Evolutionary conservation across 2,113 vertebrate genomes (phyloP), one percentile per base, ranked within the genome.

Genomic region (Indicator maculatus): DNA sequence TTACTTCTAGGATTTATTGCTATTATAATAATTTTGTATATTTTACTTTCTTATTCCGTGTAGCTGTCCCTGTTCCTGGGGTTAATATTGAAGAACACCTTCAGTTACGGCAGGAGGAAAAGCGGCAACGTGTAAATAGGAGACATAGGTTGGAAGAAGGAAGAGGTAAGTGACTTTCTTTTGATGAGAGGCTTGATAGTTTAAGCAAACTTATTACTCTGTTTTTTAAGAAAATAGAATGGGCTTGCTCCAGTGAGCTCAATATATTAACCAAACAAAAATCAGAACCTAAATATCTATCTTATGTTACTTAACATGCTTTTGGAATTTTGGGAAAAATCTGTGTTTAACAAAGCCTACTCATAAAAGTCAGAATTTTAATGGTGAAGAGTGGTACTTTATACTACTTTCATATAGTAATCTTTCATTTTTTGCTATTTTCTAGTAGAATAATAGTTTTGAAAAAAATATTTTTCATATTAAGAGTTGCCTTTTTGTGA

Each of bases 1-100:
- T 84, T 84, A 78, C 39, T 59, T 63, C 18, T 52, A 60, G 28
- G 11, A 15, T 86, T 80, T 91, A 15, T 88, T 67, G 18, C n/a
- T 33, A 20, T 61, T 16, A 3, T 69, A 88, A 60, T 2, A 71
- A 5, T 33, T 74, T 33, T 33, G 4, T 1, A 0, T 53, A 4
- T 66, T 84, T 45, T 71, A 13, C 86, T 83, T 70, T 82, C 53
- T 74, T 47, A 10, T 95, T 96, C 96, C 96, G 83, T 98, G 30
- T 96, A 99, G 99, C 99, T 98, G 99, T 99, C 91, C 99, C 99
- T 98, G 99, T 99, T 95, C 98, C 99, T 97, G 99, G 99, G 85
- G 99, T 99, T 96, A 99, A 99, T 96, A 99, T 99, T 92, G 99
- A 99, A 97, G 99, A 99, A 89, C 99, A 99, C 94, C 99, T 99